Evolutionary conservation across 1,140 invertebrate genomes (phyloP).

Genomic region (Papilio polyxenes): DNA sequence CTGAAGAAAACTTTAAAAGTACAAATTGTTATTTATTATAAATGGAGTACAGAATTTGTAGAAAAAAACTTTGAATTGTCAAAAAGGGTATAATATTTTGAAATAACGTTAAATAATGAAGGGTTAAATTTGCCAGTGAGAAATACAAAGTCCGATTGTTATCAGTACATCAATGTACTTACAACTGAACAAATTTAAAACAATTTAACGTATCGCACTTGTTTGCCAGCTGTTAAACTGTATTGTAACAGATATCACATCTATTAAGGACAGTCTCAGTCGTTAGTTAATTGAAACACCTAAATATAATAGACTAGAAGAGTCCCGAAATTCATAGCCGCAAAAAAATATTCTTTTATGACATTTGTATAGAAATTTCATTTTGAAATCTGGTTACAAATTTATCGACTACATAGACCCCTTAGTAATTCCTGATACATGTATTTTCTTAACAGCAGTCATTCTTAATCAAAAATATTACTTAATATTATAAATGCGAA

Average conservation of each 20-base stretch:
- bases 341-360: background rate
- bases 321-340: background rate
- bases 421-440: too few relatives aligned
- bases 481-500: too few relatives aligned
- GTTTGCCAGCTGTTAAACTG: slow-evolving; percentile 59
- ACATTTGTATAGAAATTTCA: too few relatives aligned
- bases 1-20: slow-evolving; percentile 23
- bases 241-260: slow-evolving; percentile 61
- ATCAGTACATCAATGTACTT: slow-evolving; percentile 44
- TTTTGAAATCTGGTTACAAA: too few relatives aligned
- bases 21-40: too few relatives aligned
- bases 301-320: background rate
- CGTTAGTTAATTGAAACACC: slow-evolving; percentile 57
- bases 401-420: too few relatives aligned
- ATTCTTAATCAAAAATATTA: too few relatives aligned
- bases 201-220: slow-evolving; percentile 62
- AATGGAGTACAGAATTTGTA: too few relatives aligned
- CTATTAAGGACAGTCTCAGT: slow-evolving; percentile 65
- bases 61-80: too few relatives aligned
- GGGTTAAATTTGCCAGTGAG: background rate
- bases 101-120: background rate
- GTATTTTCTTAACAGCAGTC: too few relatives aligned
- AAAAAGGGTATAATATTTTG: background rate
- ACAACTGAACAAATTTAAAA: slow-evolving; percentile 63
- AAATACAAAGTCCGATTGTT: slow-evolving; percentile 36